Percentiles rank a stretch among this genome's conserved stretches.
Conservation (phyloP, 2,797 vertebrate species). For the Epinephelus coioides region DNA sequence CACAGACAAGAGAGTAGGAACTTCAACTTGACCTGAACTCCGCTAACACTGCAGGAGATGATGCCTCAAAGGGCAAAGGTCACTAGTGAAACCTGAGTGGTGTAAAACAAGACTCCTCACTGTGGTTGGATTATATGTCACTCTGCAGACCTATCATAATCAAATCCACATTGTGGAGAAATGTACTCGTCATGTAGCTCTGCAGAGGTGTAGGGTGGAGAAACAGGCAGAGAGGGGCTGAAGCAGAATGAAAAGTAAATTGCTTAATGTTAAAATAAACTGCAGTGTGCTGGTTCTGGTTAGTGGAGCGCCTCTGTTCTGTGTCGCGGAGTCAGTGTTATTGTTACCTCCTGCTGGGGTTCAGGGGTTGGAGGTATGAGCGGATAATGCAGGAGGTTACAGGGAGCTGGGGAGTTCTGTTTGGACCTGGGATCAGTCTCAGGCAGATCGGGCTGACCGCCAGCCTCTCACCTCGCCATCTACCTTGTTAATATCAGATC, state of each 20-base stretch:
- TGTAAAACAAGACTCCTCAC: conserved; percentile 5
- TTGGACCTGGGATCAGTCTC: conserved; percentile 35
- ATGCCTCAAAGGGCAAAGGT: conserved; percentile 22
- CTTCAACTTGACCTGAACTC: conserved; percentile 20
- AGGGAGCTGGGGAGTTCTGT: conserved; percentile 30
- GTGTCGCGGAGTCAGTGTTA: conserved; percentile 46
- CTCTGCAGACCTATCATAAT: conserved; percentile 10
- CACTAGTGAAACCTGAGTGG: neutral
- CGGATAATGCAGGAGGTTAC: conserved; percentile 28
- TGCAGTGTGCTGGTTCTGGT: conserved; percentile 50
- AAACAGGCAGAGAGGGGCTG: neutral
- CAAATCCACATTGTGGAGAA: conserved; percentile 2
- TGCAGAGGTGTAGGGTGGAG: neutral
- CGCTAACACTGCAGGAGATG: conserved; percentile 7
- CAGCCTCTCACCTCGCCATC: conserved; percentile 23
- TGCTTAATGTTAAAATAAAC: conserved; percentile 34
- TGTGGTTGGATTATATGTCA: neutral
- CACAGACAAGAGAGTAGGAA: conserved; percentile 19
- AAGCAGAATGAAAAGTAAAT: conserved; percentile 44
- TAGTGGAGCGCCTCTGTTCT: conserved; percentile 36
- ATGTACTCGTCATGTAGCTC: neutral
- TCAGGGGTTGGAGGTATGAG: conserved; percentile 18
- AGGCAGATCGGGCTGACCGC: neutral
- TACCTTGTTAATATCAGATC: conserved; percentile 17
- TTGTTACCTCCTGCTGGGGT: conserved; percentile 51